These are phyloP conservation scores for Hestina assimilis DNA, from an alignment of 1,140 invertebrate genomes.

Conservation along the genomic window DNA sequence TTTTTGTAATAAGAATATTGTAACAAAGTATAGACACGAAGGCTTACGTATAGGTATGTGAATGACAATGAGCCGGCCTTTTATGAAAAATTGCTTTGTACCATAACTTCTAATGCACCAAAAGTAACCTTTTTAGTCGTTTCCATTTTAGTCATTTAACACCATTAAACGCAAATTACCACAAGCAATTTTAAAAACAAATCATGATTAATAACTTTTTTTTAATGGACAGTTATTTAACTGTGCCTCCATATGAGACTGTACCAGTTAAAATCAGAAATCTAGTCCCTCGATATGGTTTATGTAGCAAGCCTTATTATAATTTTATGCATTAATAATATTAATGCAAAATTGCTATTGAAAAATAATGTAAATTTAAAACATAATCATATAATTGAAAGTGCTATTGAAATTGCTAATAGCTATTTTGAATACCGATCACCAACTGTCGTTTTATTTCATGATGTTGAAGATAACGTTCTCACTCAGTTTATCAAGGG, in stretches of 20 bases:
- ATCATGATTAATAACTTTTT: conserved; percentile 38
- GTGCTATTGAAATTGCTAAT: conserved; percentile 40
- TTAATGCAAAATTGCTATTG: conserved; percentile 6
- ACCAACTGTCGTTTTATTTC: conserved; percentile 34
- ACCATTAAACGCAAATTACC: neutral
- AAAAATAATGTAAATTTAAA: conserved; percentile 10
- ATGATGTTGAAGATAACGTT: conserved; percentile 36
- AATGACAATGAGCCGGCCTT: too few species aligned
- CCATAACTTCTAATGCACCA: too few species aligned
- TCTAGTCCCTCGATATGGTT: neutral
- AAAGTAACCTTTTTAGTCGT: neutral
- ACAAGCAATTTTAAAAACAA: conserved; percentile 33
- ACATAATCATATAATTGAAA: conserved; percentile 17
- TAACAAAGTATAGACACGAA: too few species aligned
- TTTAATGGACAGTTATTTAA: conserved; percentile 1
- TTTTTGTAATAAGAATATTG: too few species aligned
- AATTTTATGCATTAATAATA: neutral
- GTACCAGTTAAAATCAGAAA: neutral
- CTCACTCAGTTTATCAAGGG: conserved; percentile 35
- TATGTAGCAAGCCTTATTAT: neutral
- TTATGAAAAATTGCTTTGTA: too few species aligned
- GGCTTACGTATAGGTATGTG: too few species aligned
- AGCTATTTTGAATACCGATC: conserved; percentile 40
- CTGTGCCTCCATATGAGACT: neutral
- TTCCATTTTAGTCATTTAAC: neutral